Base-by-base conservation (phyloP, 2,797 vertebrate genomes). In the Danionella dracula region DNA sequence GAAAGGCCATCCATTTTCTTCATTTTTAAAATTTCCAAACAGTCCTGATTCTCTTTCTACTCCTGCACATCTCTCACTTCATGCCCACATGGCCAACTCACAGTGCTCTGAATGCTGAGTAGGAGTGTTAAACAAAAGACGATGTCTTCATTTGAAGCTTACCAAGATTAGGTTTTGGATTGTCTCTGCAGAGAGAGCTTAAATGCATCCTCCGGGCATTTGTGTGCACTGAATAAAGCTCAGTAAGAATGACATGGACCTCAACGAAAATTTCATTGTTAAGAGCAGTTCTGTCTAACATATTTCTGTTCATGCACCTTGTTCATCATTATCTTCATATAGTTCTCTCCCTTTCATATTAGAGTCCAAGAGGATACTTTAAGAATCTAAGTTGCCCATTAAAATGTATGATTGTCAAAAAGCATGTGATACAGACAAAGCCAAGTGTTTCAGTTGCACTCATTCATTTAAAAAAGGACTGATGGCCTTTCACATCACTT, bases 101-200 rank as follows among this genome's bases (percentile, higher is more conserved):
- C 35, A 29, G 50, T 55, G 62, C 34, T 55, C 50, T 29, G 9
- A 1, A 55, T 13, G 50, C 38, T 35, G 67, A 48, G 67, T 45
- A 54, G 59, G 38, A 61, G 57, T 27, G 57, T 37, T 61, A 38
- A 60, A 69, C 66, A 61, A 62, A 61, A 55, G 57, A 48, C 20
- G 31, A 48, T 44, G 49, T 16, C 19, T 69, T 69, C 51, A 61
- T 69, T 48, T 46, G 44, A 54, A 32, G 66, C 50, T 54, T 62
- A 62, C 42, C 40, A 54, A 62, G 67, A 49, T 48, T 62, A 55
- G 57, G 16, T 19, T 23, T 49, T 23, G n/a, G 19, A 34, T 65
- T 4, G 4, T 65, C 40, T 44, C 62, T 13, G 10, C 29, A 49
- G 21, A 65, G 62, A 65, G 38, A 65, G 62, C 38, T 65, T 65